Evolutionary conservation across 1,140 invertebrate species (phyloP), one percentile per base, ranked within the genome.

Genomic region (Dolichoris vasculosae): DNA sequence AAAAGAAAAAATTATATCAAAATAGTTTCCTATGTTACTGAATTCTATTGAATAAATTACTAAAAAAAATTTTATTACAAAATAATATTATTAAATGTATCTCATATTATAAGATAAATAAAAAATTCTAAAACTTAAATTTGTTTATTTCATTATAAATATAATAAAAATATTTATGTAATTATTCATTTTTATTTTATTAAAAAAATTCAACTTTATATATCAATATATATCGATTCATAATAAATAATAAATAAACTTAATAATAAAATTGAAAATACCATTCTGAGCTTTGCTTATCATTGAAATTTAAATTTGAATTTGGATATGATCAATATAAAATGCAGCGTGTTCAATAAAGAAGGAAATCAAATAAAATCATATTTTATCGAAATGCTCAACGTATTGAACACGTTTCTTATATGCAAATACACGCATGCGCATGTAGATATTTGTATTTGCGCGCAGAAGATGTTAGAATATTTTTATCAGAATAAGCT

Each of bases 321-420:
- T 48, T 43, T 81, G 79, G 30, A n/a, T n/a, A n/a, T 69, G 79
- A 67, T 40, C 78, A 48, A 55, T 59, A 35, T 55, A 77, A 51
- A 59, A 77, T 35, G 2, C 13, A n/a, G 15, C 79, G 17, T 40
- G 2, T 30, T 4, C 32, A n/a, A 40, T 64, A 40, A 43, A 35
- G 11, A 8, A 43, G 17, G 38, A 79, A 79, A 79, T 79, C 20
- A 64, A 79, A 59, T 63, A 64, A 83, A 83, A 67, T 67, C 46
- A 83, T 83, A 77, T 77, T 77, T 80, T 85, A 80, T 85, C 75
- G 77, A 75, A 85, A 85, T 63, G 67, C 67, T 73, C 64, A 55
- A 40, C n/a, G 32, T 73, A 84, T 17, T 26, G 67, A 48, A 2
- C 23, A 17, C 11, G 13, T 11, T 23, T 43, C 23, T 59, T 83